phyloP scores from a whole-genome alignment of 2,113 vertebrate genomes.

The Diphyllodes magnificus region DNA sequence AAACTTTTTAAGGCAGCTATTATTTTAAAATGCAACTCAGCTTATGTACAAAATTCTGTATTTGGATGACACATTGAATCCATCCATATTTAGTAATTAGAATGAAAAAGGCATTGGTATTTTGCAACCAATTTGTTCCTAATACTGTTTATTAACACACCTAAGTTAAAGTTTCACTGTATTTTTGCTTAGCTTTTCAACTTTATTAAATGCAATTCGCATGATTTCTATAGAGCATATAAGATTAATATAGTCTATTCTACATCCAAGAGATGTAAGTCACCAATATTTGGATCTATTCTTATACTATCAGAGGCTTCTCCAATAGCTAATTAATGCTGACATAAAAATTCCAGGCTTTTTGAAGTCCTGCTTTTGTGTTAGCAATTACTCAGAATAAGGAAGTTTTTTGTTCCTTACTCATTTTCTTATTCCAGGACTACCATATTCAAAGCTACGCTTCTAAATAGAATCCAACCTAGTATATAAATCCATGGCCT shows the following conservation, averaged over 20 bases:
- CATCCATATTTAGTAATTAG: not conserved
- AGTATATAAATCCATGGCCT: not conserved
- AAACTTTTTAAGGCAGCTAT: not conserved
- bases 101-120: not conserved
- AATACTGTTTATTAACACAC: not conserved
- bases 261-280: not conserved
- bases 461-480: not conserved
- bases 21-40: not conserved
- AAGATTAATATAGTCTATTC: not conserved
- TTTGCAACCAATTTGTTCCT: not conserved
- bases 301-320: not conserved
- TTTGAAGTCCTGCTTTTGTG: not conserved
- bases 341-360: not conserved
- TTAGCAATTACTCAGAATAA: not conserved
- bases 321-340: not conserved
- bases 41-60: not conserved
- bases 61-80: not conserved
- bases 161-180: not conserved
- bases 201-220: not conserved
- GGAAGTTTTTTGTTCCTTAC: not conserved
- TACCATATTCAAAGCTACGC: not conserved
- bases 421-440: not conserved
- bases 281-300: not conserved
- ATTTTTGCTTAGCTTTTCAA: not conserved
- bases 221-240: not conserved